Conservation (phyloP, 2,888 invertebrate species). For the Epirrhoe tristata region DNA sequence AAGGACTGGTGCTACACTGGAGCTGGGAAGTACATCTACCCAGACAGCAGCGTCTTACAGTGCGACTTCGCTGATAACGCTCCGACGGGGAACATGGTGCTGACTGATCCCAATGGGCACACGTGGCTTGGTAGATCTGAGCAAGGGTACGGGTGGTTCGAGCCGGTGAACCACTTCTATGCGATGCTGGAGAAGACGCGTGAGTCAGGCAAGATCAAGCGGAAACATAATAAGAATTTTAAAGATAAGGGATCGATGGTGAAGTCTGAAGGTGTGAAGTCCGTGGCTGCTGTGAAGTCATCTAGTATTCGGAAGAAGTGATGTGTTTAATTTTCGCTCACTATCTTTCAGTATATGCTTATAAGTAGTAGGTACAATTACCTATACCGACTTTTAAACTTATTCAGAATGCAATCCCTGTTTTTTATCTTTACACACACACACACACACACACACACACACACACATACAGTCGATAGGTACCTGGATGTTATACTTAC, state of each 20-base stretch:
- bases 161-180: constrained; percentile 76
- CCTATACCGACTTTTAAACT: too few relatives aligned
- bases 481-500: too few relatives aligned
- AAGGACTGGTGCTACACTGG: constrained; percentile 80
- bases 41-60: constrained; percentile 76
- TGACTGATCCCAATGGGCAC: constrained; percentile 82
- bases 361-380: too few relatives aligned
- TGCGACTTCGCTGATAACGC: constrained; percentile 82
- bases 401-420: too few relatives aligned
- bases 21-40: constrained; percentile 78
- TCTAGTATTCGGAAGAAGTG: background rate
- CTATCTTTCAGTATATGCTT: too few relatives aligned
- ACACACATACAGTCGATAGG: too few relatives aligned
- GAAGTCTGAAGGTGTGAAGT: background rate
- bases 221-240: constrained; percentile 27
- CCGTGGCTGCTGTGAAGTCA: background rate
- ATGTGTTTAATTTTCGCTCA: background rate
- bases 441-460: too few relatives aligned
- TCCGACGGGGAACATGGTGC: constrained; percentile 70
- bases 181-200: constrained; percentile 62
- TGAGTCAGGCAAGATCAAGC: constrained; percentile 44
- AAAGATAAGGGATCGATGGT: background rate
- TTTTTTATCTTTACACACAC: too few relatives aligned
- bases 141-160: constrained; percentile 69
- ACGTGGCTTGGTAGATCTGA: constrained; percentile 81